Percentiles rank a stretch among this genome's conserved stretches.
Evolutionary conservation across 2,113 vertebrate genomes (phyloP).

Genomic region (Colius striatus): DNA sequence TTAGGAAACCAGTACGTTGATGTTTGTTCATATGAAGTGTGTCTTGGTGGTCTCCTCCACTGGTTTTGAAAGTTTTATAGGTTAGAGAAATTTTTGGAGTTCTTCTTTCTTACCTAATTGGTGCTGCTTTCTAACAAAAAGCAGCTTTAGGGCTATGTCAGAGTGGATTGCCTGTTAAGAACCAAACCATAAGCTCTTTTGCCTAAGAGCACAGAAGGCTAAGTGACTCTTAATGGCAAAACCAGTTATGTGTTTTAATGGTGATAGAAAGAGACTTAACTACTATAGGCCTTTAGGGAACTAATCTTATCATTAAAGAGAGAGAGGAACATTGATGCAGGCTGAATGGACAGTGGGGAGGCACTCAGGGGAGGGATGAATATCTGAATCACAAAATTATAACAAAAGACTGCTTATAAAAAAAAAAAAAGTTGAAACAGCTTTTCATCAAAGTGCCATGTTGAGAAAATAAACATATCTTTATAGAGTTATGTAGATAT

Average conservation of each 20-base stretch:
- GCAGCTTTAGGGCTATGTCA: background rate
- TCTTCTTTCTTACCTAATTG: background rate
- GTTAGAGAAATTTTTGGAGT: background rate
- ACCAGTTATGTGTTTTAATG: constrained; percentile 22
- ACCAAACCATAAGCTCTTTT: background rate
- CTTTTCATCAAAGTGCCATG: background rate
- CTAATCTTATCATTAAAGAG: background rate
- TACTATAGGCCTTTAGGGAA: background rate
- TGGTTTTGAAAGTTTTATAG: background rate
- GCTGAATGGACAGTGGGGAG: background rate
- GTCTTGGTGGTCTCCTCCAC: rapidly evolving
- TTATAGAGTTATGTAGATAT: background rate
- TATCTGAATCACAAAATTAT: background rate
- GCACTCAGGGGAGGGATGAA: background rate
- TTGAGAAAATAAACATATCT: background rate
- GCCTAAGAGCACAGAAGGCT: background rate
- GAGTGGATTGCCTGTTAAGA: background rate
- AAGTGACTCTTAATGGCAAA: background rate
- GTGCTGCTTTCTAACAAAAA: background rate
- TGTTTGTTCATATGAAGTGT: background rate
- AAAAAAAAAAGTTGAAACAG: background rate
- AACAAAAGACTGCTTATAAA: background rate
- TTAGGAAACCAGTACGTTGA: background rate
- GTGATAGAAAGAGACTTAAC: constrained; percentile 3
- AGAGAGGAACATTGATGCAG: background rate